Percentiles rank a stretch among this genome's conserved stretches.
These are phyloP conservation scores for Pimephales promelas DNA, from an alignment of 2,113 vertebrate genomes.

Conservation along the genomic window DNA sequence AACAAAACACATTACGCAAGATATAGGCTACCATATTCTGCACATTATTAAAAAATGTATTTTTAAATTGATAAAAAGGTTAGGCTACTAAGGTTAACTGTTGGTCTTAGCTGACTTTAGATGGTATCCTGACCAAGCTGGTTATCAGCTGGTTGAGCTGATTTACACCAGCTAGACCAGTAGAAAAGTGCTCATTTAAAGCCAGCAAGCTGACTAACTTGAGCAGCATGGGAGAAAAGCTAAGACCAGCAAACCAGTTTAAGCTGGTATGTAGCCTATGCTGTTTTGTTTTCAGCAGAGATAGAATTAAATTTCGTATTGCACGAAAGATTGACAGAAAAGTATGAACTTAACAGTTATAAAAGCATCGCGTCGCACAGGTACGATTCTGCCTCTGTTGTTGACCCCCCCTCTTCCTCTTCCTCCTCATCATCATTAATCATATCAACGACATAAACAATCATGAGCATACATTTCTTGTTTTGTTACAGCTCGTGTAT, in stretches of 20 bases:
- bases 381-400: neutral
- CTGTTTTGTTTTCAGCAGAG: too few species aligned
- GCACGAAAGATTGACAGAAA: neutral
- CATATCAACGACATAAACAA: neutral
- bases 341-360: neutral
- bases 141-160: neutral
- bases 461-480: neutral
- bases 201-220: neutral
- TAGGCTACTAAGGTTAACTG: neutral
- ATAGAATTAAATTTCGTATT: neutral
- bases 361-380: neutral
- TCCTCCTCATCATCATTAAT: constrained; percentile 1
- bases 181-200: neutral
- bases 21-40: too few species aligned
- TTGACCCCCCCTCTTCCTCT: neutral
- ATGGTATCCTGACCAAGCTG: neutral
- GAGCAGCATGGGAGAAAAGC: neutral
- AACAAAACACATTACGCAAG: too few species aligned
- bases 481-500: neutral
- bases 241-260: neutral
- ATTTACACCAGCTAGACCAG: neutral
- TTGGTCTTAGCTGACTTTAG: neutral
- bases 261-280: neutral
- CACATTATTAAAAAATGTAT: too few species aligned
- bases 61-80: neutral